phyloP scores from a whole-genome alignment of 2,888 invertebrate genomes.

The Oligia fasciuncula region DNA sequence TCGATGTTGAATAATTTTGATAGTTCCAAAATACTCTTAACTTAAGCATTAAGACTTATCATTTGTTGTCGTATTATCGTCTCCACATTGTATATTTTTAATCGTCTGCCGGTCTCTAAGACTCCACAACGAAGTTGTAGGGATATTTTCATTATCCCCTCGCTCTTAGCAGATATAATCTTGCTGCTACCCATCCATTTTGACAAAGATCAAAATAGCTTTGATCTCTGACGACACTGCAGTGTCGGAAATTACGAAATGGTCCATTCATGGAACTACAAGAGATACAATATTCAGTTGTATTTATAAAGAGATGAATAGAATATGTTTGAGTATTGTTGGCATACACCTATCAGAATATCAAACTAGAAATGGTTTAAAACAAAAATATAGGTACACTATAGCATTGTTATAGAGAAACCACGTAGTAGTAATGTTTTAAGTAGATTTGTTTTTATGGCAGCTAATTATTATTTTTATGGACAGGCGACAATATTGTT shows the following conservation, averaged over 20 bases:
- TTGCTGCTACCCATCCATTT: slow-evolving; percentile 21
- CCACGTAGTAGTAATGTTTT: background rate
- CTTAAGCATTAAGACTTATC: background rate
- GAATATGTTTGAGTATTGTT: slow-evolving; percentile 32
- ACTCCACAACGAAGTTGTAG: background rate
- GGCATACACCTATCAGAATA: slow-evolving; percentile 3
- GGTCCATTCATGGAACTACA: slow-evolving; percentile 40
- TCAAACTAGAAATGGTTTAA: background rate
- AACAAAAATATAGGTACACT: background rate
- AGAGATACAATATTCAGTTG: slow-evolving; percentile 21
- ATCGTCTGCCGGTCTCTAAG: background rate
- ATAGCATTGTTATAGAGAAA: background rate
- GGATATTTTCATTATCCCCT: slow-evolving; percentile 4
- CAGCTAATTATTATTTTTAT: background rate
- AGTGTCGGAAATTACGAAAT: slow-evolving; percentile 41
- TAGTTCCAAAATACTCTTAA: background rate
- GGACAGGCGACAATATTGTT: background rate
- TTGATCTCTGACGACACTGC: slow-evolving; percentile 24
- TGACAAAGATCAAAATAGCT: slow-evolving; percentile 24
- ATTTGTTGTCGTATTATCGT: background rate
- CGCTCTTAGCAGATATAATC: background rate
- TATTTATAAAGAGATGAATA: slow-evolving; percentile 31
- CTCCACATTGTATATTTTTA: background rate
- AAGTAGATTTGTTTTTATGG: slow-evolving; percentile 1
- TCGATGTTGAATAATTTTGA: too few relatives aligned